A percentile compares a stretch with the other conserved stretches of the same genome.
phyloP scores from a whole-genome alignment of 1,140 invertebrate genomes.

The Neocloeon triangulifer region DNA sequence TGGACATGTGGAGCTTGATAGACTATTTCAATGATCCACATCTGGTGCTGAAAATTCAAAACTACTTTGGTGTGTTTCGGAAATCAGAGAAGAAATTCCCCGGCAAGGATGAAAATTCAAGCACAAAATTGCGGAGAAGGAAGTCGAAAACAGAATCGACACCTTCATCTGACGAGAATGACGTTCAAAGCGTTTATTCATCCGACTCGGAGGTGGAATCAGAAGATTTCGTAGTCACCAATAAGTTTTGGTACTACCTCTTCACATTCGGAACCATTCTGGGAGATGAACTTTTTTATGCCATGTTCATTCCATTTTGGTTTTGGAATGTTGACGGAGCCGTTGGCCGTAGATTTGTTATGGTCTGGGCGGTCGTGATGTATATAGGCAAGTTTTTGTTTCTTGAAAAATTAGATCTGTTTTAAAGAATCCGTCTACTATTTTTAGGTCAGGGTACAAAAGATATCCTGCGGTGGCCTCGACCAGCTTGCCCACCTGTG shows the following conservation, averaged over 20 bases:
- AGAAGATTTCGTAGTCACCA: slow-evolving; percentile 31
- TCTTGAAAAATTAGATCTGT: too few species aligned
- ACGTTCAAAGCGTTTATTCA: slow-evolving; percentile 2
- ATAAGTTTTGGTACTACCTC: slow-evolving; percentile 67
- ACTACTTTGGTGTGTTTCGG: slow-evolving; percentile 32
- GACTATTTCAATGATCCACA: slow-evolving; percentile 38
- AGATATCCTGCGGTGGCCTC: slow-evolving; percentile 64
- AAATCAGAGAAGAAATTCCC: slow-evolving; percentile 11
- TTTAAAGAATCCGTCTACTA: too few species aligned
- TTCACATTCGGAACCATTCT: slow-evolving; percentile 62
- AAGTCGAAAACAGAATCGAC: not conserved
- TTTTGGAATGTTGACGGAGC: slow-evolving; percentile 80
- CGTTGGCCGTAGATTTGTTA: slow-evolving; percentile 49
- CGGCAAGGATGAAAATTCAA: slow-evolving; percentile 15
- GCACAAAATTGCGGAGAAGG: not conserved
- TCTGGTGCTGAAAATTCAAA: slow-evolving; percentile 43
- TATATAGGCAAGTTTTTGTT: slow-evolving; percentile 36
- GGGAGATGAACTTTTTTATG: slow-evolving; percentile 77
- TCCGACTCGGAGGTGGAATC: slow-evolving; percentile 12
- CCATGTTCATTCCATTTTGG: slow-evolving; percentile 69
- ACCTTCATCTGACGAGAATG: not conserved
- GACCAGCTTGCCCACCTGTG: slow-evolving; percentile 60
- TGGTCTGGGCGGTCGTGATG: slow-evolving; percentile 71
- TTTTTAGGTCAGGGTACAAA: slow-evolving; percentile 59
- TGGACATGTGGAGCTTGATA: slow-evolving; percentile 18